Base-by-base conservation (phyloP, 2,888 invertebrate genomes). In the Phalera bucephala region DNA sequence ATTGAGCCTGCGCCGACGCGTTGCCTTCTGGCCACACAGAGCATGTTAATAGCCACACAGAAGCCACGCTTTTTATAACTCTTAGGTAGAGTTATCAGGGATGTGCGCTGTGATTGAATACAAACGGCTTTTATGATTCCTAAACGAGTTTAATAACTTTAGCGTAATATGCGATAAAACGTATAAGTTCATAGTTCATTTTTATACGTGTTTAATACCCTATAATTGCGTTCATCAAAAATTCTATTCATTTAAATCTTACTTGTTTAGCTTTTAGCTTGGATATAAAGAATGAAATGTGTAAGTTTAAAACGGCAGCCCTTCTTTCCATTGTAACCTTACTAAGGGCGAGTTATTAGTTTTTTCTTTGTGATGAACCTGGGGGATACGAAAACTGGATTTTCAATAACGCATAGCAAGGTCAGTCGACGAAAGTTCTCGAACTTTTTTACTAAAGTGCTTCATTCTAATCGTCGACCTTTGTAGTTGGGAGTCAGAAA, bases 11-110 rank as follows among this genome's bases (percentile, higher is more conserved):
- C 59, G 48, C 48, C 58, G 64, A 51, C 51, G 52, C 49, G 49
- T 47, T 44, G 49, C 56, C 40, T 40, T 40, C 50, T 48, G 45
- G 37, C 42, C 44, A 52, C 46, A 50, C 44, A 45, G 51, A 56
- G 58, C 62, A 69, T 59, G 57, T 54, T 72, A 72, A 72, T 68
- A 70, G 64, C 49, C 61, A 48, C 58, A 74, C 71, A 70, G 72
- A 64, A 76, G 75, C 71, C 42, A 49, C 49, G 33, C 48, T 62
- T 64, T 62, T 55, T 62, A 39, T 64, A 46, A 30, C 46, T 36
- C 36, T 40, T 43, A 39, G 22, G 52, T 48, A 28, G 31, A 41
- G 43, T 34, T 29, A 36, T 33, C 39, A 44, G 57, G 52, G 43
- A 55, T 52, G 48, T 52, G 33, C 43, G 31, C 34, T 31, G 32